phyloP scores from a whole-genome alignment of 2,888 invertebrate species.

The Polia nebulosa region DNA sequence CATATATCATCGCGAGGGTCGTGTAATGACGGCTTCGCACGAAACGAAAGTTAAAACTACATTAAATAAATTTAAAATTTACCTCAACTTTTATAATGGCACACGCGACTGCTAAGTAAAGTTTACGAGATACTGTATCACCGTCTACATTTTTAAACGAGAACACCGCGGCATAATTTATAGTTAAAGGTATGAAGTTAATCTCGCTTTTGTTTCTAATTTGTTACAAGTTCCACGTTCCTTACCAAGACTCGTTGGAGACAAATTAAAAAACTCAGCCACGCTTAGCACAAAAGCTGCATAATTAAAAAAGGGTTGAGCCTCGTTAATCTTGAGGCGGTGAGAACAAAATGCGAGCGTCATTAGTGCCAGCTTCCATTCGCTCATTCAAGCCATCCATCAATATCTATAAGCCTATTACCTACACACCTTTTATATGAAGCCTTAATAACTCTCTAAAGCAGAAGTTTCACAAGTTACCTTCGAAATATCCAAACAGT shows the following conservation, averaged over 20 bases:
- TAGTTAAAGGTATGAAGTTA: constrained; percentile 47
- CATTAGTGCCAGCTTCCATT: constrained; percentile 70
- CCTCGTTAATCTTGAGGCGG: constrained; percentile 78
- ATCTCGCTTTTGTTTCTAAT: constrained; percentile 63
- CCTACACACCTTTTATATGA: constrained; percentile 14
- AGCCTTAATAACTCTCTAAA: constrained; percentile 20
- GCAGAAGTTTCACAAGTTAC: constrained; percentile 16
- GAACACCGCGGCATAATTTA: constrained; percentile 28
- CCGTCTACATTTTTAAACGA: constrained; percentile 22
- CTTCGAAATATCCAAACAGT: constrained; percentile 8
- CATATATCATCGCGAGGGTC: constrained; percentile 39
- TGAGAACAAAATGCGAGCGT: constrained; percentile 76
- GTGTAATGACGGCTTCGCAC: constrained; percentile 42
- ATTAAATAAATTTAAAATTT: constrained; percentile 54
- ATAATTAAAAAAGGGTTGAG: constrained; percentile 84
- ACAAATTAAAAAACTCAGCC: constrained; percentile 73
- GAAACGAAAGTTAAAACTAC: constrained; percentile 61
- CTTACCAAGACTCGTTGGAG: constrained; percentile 55
- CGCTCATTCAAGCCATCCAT: constrained; percentile 70
- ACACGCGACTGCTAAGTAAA: constrained; percentile 33
- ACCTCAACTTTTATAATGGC: constrained; percentile 33
- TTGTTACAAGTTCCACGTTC: constrained; percentile 58
- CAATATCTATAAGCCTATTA: constrained; percentile 70
- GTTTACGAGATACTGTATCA: constrained; percentile 26
- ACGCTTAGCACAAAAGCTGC: constrained; percentile 72